Evolutionary conservation across 2,113 vertebrate species (phyloP).

Genomic region (Erythrolamprus reginae): DNA sequence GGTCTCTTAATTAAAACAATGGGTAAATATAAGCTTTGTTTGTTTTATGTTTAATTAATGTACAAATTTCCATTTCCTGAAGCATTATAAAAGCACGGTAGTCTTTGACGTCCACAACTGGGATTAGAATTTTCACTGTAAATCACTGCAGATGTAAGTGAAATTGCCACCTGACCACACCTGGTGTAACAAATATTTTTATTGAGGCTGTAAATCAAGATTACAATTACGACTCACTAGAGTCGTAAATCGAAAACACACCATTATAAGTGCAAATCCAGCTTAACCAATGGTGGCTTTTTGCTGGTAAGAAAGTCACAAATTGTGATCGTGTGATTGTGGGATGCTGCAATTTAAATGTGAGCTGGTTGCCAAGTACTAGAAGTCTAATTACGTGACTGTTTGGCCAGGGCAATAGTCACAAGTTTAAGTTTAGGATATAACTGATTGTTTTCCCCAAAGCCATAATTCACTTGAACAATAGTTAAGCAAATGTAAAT

Average conservation of each 20-base stretch:
- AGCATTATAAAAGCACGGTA: neutral
- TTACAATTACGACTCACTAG: neutral
- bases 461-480: neutral
- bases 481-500: neutral
- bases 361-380: neutral
- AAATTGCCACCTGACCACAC: neutral
- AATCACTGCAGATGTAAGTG: neutral
- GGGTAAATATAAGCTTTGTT: neutral
- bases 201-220: neutral
- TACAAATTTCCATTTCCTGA: neutral
- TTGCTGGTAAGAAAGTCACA: neutral
- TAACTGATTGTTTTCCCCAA: neutral
- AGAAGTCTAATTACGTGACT: neutral
- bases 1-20: neutral
- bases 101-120: neutral
- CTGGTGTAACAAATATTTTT: neutral
- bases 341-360: neutral
- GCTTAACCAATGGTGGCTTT: neutral
- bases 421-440: neutral
- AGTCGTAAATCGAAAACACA: neutral
- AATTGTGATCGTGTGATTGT: neutral
- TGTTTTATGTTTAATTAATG: neutral
- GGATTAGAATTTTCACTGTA: neutral
- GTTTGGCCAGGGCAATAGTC: neutral
- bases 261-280: neutral